These are phyloP conservation scores for Epistrophella euchroma DNA, from an alignment of 2,888 invertebrate species.

Conservation along the genomic window DNA sequence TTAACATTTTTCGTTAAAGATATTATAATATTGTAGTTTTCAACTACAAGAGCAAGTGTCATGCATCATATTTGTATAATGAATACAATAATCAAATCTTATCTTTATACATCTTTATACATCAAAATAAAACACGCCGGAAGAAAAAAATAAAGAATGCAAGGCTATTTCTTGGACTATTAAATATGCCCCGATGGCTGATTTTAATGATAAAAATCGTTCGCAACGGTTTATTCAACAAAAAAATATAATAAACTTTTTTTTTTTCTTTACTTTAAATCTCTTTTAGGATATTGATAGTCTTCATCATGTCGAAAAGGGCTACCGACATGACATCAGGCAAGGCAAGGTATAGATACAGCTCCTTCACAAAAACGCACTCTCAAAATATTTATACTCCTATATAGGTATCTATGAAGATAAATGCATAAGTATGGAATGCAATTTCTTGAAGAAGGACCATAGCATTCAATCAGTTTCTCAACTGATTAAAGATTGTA, in stretches of 20 bases:
- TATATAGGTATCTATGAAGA: background rate
- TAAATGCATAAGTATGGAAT: conserved; percentile 30
- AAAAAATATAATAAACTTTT: background rate
- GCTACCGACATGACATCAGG: background rate
- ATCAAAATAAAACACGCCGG: background rate
- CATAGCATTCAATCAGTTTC: conserved; percentile 65
- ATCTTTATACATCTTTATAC: too few relatives aligned
- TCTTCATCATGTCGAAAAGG: background rate
- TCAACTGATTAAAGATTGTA: conserved; percentile 71
- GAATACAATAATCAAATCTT: too few relatives aligned
- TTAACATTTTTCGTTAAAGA: too few relatives aligned
- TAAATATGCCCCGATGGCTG: conserved; percentile 28
- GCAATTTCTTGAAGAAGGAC: conserved; percentile 59
- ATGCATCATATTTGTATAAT: too few relatives aligned
- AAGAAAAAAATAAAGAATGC: background rate
- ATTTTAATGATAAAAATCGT: conserved; percentile 64
- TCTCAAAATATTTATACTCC: conserved; percentile 6
- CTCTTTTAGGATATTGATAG: conserved; percentile 60
- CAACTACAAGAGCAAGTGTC: too few relatives aligned
- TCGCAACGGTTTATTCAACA: conserved; percentile 18
- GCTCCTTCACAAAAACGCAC: conserved; percentile 21
- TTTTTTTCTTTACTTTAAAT: conserved; percentile 48
- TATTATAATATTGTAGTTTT: too few relatives aligned
- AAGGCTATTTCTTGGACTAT: background rate
- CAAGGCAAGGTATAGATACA: background rate